phyloP scores from a whole-genome alignment of 30 jellyfish, hydroid and myxozoan genomes.

The Chrysaora quinquecirrha region DNA sequence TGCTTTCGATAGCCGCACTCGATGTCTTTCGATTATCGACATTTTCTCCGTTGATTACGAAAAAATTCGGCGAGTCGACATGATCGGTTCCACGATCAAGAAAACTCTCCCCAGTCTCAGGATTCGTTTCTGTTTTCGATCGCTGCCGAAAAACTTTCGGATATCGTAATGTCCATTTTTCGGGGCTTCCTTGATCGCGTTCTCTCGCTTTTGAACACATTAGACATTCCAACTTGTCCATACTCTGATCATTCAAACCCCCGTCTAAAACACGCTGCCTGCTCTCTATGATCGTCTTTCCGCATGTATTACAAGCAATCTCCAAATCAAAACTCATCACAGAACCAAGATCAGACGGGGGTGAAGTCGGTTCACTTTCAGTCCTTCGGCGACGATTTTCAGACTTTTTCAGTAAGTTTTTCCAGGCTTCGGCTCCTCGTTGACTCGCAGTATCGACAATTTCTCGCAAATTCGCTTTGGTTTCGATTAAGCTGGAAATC shows the following conservation, averaged over 20 bases:
- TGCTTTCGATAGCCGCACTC: conserved; percentile 28
- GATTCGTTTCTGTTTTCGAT: conserved; percentile 32
- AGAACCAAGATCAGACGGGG: conserved; percentile 24
- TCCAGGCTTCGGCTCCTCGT: conserved; percentile 94
- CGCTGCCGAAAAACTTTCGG: conserved; percentile 25
- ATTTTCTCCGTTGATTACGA: conserved; percentile 72
- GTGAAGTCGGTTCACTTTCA: conserved; percentile 53
- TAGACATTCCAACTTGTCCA: conserved; percentile 77
- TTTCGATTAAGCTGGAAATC: conserved; percentile 80
- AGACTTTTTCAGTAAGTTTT: conserved; percentile 61
- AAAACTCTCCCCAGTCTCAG: conserved; percentile 57
- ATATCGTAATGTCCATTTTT: conserved; percentile 39
- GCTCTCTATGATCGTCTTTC: conserved; percentile 91
- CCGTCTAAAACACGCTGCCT: conserved; percentile 77
- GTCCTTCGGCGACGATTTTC: conserved; percentile 34
- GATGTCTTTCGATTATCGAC: conserved; percentile 47
- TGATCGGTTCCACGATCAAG: conserved; percentile 23
- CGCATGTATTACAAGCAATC: conserved; percentile 86
- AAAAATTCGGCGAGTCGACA: conserved; percentile 43
- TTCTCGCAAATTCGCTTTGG: conserved; percentile 91
- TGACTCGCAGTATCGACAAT: conserved; percentile 95
- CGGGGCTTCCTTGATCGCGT: conserved; percentile 21
- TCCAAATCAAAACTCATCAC: conserved; percentile 86
- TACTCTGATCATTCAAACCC: conserved; percentile 49
- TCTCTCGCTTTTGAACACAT: conserved; percentile 66